Evolutionary conservation across 2,113 vertebrate species (phyloP), one percentile per base, ranked within the genome.

Genomic region (Dicentrarchus labrax): DNA sequence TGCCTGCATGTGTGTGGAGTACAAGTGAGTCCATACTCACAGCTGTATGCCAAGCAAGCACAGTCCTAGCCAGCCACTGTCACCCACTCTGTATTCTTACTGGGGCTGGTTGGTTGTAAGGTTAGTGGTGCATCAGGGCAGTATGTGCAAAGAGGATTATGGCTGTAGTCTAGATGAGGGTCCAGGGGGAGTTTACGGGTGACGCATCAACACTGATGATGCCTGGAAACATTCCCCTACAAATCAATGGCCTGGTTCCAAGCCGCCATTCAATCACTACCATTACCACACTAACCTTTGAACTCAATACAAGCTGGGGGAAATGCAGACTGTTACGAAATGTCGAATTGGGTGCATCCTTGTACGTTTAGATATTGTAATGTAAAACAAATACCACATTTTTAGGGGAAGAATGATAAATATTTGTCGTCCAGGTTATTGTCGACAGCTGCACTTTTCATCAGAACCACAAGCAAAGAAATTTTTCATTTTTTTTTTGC

Each of bases 131-230:
- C 87, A 92, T 91, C 90, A 88, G 82, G 84, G 62, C 84, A 85
- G 78, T 79, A 81, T 89, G 83, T 72, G 88, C 57, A 90, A 93
- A 94, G 91, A 90, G 83, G 93, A 94, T 95, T 93, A 94, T 90
- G 88, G 92, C 88, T 36, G 70, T 24, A 11, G 75, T 92, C 92
- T 91, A 91, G 85, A 88, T 91, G 84, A 88, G 74, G 83, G 57
- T 72, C 73, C 19, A 4, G 38, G 66, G 82, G 78, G 79, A 24
- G 80, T 38, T 85, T 72, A 78, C 1, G 64, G 72, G 54, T 89
- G 89, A 86, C 59, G 69, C 86, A 80, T 89, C 89, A 78, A 72
- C 56, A 74, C 85, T 84, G 82, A 90, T 87, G 91, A 91, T 86
- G 91, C 80, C 88, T 91, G 93, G 86, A 93, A 93, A 88, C 84